Conservation (phyloP, 1,140 invertebrate species). For the Pararge aegeria region DNA sequence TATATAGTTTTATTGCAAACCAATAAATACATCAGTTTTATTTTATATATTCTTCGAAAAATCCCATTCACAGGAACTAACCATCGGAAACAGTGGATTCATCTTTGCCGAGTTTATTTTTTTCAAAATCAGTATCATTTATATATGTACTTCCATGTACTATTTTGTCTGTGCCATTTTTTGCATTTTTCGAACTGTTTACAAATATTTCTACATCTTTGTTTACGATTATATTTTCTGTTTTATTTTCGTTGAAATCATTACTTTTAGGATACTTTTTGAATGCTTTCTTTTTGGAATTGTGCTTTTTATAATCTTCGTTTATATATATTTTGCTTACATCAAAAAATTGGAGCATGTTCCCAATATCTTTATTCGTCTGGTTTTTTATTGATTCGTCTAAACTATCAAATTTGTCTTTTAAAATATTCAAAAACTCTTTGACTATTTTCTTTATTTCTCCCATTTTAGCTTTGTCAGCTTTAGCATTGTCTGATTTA, state of each 20-base stretch:
- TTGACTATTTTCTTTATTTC: background rate
- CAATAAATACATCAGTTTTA: too few species aligned
- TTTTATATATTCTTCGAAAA: too few species aligned
- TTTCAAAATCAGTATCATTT: background rate
- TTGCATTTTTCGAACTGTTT: background rate
- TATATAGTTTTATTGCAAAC: too few species aligned
- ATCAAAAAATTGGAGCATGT: background rate
- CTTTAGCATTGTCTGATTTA: background rate
- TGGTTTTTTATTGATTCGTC: background rate
- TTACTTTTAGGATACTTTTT: background rate
- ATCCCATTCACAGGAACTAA: too few species aligned
- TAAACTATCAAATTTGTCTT: background rate
- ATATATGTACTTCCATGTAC: background rate
- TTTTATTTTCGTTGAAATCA: background rate
- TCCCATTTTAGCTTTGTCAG: background rate
- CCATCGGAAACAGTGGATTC: background rate
- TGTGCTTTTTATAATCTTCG: background rate
- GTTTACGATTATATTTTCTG: background rate
- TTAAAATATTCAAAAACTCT: background rate
- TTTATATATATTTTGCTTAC: background rate
- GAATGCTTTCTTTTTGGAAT: background rate
- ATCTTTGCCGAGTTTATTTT: background rate
- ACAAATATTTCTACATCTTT: conserved; percentile 9
- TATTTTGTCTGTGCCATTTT: background rate
- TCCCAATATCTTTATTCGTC: background rate